Conservation (phyloP, 2,888 invertebrate genomes). For the Drosophila neonasuta region DNA sequence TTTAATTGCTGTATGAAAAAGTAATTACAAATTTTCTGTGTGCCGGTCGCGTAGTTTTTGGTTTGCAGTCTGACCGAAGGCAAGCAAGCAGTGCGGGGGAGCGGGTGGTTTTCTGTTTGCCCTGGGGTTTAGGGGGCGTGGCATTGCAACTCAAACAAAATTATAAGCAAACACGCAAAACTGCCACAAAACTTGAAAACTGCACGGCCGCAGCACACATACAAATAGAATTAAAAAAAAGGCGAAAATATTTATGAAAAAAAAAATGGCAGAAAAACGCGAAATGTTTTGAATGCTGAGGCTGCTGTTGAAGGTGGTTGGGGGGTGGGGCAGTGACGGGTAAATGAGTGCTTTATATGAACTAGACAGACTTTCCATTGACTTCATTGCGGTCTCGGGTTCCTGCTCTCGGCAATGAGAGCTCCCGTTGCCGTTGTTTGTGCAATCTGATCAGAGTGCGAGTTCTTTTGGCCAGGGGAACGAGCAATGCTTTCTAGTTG, state of each 20-base stretch:
- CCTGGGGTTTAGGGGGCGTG: conserved; percentile 52
- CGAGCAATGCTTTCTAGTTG: conserved; percentile 11
- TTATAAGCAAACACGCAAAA: conserved; percentile 79
- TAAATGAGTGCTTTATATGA: background rate
- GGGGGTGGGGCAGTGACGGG: background rate
- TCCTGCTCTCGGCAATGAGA: background rate
- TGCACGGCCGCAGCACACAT: conserved; percentile 49
- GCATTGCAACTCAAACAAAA: conserved; percentile 73
- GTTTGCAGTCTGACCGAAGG: conserved; percentile 10
- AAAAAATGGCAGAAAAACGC: conserved; percentile 36
- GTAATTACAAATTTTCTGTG: conserved; percentile 68
- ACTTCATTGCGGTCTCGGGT: conserved; percentile 15
- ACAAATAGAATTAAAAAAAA: conserved; percentile 24
- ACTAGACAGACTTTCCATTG: conserved; percentile 54
- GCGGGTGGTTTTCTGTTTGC: conserved; percentile 25
- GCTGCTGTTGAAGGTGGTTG: no score
- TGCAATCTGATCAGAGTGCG: conserved; percentile 46
- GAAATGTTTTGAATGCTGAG: conserved; percentile 36
- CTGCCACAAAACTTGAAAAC: conserved; percentile 78
- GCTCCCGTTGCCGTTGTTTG: conserved; percentile 20
- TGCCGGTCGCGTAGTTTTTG: conserved; percentile 45
- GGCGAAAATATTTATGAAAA: conserved; percentile 38
- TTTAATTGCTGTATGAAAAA: conserved; percentile 77
- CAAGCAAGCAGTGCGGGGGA: conserved; percentile 8
- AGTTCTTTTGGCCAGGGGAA: conserved; percentile 29